Base-by-base conservation (phyloP, 1,140 invertebrate species). In the Pararge aegeria region DNA sequence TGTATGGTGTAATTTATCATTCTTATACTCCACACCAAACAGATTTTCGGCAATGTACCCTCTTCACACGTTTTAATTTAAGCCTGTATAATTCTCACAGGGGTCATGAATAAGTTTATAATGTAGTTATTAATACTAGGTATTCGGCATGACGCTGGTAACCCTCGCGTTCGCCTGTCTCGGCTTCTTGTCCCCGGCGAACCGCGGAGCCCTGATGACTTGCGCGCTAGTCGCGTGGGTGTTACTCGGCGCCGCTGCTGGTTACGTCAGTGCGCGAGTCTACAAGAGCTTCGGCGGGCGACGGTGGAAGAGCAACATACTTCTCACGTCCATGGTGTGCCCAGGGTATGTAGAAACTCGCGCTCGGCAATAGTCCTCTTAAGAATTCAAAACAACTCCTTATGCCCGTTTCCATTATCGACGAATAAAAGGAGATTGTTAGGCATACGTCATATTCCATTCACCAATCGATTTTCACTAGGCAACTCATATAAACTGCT, bases 221-320 rank as follows among this genome's bases (percentile, higher is more conserved):
- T 99, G 98, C 90, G 96, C 97, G 13, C 94, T 99, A 92, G 95
- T 98, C 0, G 92, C 98, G 34, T 99, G 97, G 90, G 98, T 99
- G 0, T 94, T 98, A 58, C 92, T 99, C 12, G 98, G 98, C 24
- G 97, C 97, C 1, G 96, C 96, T 18, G 98, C 98, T 60, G 98
- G 98, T 6, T 99, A 98, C 89, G 95, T 98, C 19, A 98, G 98
- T 46, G 97, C 98, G 5, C 91, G 98, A 68, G 94, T 99, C 66
- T 99, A 99, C 87, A 99, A 99, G 92, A 98, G 97, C 89, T 99
- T 99, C 89, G 97, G 98, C 12, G 98, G 98, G 12, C 95, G 98
- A 72, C 97, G 98, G 80, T 99, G 98, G 98, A 99, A 99, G 89
- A 97, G 96, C 20, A 99, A 99, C 91, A 97, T 99, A 2, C 85